Base-by-base conservation (phyloP, 2,888 invertebrate species). In the Suillia variegata region DNA sequence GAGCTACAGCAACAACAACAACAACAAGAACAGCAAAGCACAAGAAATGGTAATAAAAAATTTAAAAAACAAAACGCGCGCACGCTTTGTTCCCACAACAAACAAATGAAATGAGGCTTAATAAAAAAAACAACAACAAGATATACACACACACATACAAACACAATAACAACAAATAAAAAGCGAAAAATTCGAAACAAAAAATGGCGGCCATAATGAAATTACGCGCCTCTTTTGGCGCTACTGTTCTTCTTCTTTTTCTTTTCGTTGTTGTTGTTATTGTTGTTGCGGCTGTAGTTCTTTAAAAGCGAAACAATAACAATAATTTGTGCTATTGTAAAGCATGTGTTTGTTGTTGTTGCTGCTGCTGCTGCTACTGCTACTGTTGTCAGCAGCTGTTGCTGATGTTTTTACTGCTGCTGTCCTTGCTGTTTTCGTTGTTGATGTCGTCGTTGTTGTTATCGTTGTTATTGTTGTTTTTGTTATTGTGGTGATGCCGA, bases 201-300 rank as follows among this genome's bases (percentile, higher is more conserved):
- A 18, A 15, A 20, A 22, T 21, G 18, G n/a, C 15, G 4, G 15
- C 18, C 34, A 38, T 50, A 22, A 24, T 34, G 56, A 56, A 42
- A 34, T 50, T 45, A 45, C 20, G 42, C 48, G 58, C 33, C 24
- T 54, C 68, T 68, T 64, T 65, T 66, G 66, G 51, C n/a, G 18
- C 53, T 68, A 54, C 65, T 48, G 59, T 62, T 63, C 57, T 59
- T 66, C 62, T 59, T 48, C 54, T 53, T 45, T 54, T 61, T 13
- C 12, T 53, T 33, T 21, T 53, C 21, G 8, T 49, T 38, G 15
- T 18, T 58, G 54, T 49, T 52, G 54, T n/a, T n/a, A n/a, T n/a
- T n/a, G n/a, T n/a, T n/a, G 26, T 38, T 55, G 47, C 53, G 50
- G 42, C 33, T 34, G 53, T 48, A 22, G 22, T 52, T 26, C 26